These are phyloP conservation scores for Liasis olivaceus DNA, from an alignment of 2,797 vertebrate genomes.

Conservation along the genomic window DNA sequence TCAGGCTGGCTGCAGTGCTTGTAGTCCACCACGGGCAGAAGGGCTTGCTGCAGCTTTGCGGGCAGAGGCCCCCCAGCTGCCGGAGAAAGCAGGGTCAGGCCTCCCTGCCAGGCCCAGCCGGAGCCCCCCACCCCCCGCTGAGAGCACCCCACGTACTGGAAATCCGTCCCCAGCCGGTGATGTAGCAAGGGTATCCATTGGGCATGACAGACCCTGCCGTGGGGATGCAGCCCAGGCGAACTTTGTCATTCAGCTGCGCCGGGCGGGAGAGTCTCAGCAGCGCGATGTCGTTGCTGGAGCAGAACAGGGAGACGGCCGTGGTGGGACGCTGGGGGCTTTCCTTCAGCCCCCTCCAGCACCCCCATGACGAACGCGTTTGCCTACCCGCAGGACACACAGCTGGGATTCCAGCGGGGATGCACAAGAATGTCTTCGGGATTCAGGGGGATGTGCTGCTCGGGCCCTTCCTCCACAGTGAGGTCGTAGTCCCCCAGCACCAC, in stretches of 20 bases:
- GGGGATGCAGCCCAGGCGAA: slow-evolving; percentile 77
- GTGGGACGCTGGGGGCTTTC: not conserved
- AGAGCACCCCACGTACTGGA: slow-evolving; percentile 66
- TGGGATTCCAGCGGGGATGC: slow-evolving; percentile 75
- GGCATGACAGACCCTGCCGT: slow-evolving; percentile 52
- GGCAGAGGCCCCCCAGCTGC: slow-evolving; percentile 74
- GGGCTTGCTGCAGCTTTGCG: slow-evolving; percentile 76
- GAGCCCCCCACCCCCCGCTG: rapidly evolving
- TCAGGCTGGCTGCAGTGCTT: slow-evolving; percentile 66
- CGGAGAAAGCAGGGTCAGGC: not conserved
- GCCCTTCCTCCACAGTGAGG: slow-evolving; percentile 68
- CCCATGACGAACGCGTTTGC: not conserved
- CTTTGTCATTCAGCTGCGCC: slow-evolving; percentile 69
- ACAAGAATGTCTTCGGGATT: slow-evolving; percentile 68
- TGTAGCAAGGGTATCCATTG: slow-evolving; percentile 73
- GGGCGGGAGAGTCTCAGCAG: slow-evolving; percentile 76
- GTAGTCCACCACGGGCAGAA: slow-evolving; percentile 79
- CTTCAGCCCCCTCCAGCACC: not conserved
- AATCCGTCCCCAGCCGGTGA: slow-evolving; percentile 81
- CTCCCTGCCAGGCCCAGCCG: not conserved
- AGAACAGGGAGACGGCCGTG: not conserved
- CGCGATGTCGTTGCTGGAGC: slow-evolving; percentile 79
- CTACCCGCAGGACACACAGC: slow-evolving; percentile 78
- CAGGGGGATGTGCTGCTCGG: slow-evolving; percentile 76
- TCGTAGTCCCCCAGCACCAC: slow-evolving; percentile 82